Evolutionary conservation across 2,797 vertebrate species (phyloP).

Genomic region (Enteromius fasciolatus): DNA sequence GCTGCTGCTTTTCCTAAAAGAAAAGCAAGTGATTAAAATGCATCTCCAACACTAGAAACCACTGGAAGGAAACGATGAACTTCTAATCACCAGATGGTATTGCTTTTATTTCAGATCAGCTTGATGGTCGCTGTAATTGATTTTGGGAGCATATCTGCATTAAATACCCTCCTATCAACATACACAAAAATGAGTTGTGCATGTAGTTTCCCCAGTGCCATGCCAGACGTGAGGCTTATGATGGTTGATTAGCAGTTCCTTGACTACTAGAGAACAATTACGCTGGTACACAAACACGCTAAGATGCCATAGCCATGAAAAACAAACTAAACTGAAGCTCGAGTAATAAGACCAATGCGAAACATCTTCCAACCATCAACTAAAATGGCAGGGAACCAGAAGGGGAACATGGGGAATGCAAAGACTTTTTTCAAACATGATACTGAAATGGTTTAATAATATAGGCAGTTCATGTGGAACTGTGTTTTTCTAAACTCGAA

Average conservation of each 20-base stretch:
- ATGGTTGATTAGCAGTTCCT: conserved; percentile 81
- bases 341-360: conserved; percentile 74
- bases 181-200: conserved; percentile 23
- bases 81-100: conserved; percentile 59
- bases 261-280: conserved; percentile 74
- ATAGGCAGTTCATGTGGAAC: neutral
- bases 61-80: neutral
- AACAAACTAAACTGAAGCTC: conserved; percentile 63
- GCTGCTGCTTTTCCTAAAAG: conserved; percentile 46
- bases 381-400: conserved; percentile 71
- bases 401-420: conserved; percentile 58
- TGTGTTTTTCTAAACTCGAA: conserved; percentile 1
- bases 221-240: conserved; percentile 72
- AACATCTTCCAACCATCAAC: conserved; percentile 81
- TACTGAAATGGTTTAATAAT: conserved; percentile 30
- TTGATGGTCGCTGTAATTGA: conserved; percentile 68
- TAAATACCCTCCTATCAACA: conserved; percentile 47
- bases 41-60: neutral
- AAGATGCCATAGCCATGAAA: conserved; percentile 53
- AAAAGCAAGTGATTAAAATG: conserved; percentile 10
- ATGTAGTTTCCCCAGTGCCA: conserved; percentile 51
- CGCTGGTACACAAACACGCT: conserved; percentile 32
- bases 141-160: conserved; percentile 66
- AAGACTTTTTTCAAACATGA: conserved; percentile 50
- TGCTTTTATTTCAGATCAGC: conserved; percentile 70